Conservation (phyloP, 2,113 vertebrate genomes). For the Camelus bactrianus region DNA sequence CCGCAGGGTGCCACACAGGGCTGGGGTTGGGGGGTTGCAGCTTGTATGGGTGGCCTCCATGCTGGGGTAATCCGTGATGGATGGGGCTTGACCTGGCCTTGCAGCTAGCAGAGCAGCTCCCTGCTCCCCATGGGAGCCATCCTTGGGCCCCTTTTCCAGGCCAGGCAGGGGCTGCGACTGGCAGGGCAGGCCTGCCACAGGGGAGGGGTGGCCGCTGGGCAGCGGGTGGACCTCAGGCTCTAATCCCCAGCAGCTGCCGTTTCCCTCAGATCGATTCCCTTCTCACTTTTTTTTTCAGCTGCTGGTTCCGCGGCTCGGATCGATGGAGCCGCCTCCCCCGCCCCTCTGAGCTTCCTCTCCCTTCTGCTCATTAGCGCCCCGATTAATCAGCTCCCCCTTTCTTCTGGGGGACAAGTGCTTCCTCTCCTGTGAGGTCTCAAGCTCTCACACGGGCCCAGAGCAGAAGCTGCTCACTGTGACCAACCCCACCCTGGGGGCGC, state of each 20-base stretch:
- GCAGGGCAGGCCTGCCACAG: slow-evolving; percentile 31
- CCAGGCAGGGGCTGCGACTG: background rate
- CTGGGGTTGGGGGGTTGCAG: background rate
- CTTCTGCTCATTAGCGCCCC: slow-evolving; percentile 83
- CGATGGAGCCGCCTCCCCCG: slow-evolving; percentile 82
- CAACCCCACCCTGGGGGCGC: background rate
- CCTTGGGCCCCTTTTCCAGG: background rate
- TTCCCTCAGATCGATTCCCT: slow-evolving; percentile 85
- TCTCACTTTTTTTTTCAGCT: slow-evolving; percentile 84
- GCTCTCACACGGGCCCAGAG: background rate
- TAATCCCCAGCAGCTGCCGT: slow-evolving; percentile 83
- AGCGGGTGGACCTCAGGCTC: slow-evolving; percentile 75
- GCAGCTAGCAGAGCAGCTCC: background rate
- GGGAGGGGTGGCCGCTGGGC: slow-evolving; percentile 67
- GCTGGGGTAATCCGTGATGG: background rate
- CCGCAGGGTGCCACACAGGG: fast-evolving
- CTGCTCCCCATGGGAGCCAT: background rate
- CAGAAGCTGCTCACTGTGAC: background rate
- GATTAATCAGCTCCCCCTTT: slow-evolving; percentile 79
- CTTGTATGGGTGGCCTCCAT: background rate
- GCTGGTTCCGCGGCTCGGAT: slow-evolving; percentile 79
- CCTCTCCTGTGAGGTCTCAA: background rate
- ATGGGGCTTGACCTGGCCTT: background rate
- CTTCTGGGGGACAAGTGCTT: slow-evolving; percentile 56
- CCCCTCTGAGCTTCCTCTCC: slow-evolving; percentile 80